Evolutionary conservation across 2,113 vertebrate species (phyloP).

Genomic region (Cacatua alba): DNA sequence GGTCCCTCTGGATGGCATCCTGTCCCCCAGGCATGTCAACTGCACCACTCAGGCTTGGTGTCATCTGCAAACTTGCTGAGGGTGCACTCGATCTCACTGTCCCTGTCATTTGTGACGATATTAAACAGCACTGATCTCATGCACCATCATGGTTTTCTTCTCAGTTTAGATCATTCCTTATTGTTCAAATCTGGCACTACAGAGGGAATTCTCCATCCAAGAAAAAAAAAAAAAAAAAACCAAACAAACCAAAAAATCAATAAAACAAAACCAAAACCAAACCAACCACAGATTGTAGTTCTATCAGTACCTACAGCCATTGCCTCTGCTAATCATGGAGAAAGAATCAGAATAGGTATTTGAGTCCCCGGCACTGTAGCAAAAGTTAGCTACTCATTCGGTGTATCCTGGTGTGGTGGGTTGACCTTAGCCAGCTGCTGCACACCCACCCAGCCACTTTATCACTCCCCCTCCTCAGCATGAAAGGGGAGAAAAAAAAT

Average conservation of each 20-base stretch:
- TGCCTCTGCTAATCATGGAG: neutral
- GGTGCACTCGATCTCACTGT: rapidly evolving
- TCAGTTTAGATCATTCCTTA: neutral
- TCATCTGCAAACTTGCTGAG: neutral
- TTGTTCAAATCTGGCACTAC: neutral
- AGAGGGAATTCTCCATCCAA: neutral
- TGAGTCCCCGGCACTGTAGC: neutral
- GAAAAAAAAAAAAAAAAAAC: neutral
- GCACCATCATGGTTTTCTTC: neutral
- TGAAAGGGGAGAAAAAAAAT: neutral
- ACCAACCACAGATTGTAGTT: neutral
- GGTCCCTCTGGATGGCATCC: neutral
- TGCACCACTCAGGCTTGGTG: neutral
- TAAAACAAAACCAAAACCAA: neutral
- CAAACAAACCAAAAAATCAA: no score
- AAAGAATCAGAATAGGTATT: neutral
- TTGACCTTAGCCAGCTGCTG: neutral
- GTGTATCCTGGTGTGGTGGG: neutral
- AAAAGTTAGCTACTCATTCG: neutral
- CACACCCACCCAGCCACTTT: neutral
- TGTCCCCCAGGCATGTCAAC: neutral
- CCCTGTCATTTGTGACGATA: neutral
- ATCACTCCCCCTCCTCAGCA: neutral
- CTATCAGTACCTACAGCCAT: neutral
- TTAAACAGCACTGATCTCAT: neutral